Base-by-base conservation (phyloP, 2,797 vertebrate species). In the Tokudaia muenninki region DNA sequence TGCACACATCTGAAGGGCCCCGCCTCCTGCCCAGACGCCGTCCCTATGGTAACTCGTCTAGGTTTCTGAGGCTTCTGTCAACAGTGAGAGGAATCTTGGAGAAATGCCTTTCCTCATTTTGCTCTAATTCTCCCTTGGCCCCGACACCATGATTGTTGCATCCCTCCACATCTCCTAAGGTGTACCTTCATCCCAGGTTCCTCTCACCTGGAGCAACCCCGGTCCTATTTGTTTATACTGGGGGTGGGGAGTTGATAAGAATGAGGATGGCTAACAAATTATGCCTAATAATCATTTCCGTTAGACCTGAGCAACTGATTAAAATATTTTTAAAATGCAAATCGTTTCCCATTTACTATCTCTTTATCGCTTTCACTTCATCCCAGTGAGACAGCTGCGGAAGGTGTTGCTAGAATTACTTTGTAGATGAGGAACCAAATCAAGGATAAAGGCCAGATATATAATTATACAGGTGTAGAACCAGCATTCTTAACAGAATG, bases 1-100 rank as follows among this genome's bases (percentile, higher is more conserved):
- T 17, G n/a, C 96, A 89, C 97, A 10, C 0, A 19, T 0, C 83
- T 90, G 97, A 97, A 97, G 91, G 1, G 17, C 26, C 3, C 81
- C 21, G 14, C 19, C 81, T 22, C 47, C 19, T 1, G 1, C 2
- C 17, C 0, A 0, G 96, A 98, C 95, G 98, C 98, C 61, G 98
- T 98, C 72, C 94, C 98, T 94, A 98, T 98, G 96, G 98, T 79
- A 98, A 98, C 98, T 61, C 4, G 70, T 75, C 17, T 11, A 0
- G 9, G 47, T 80, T 57, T 3, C 1, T 17, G 11, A 59, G 31
- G 2, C 24, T 61, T 65, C 37, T 17, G 61, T 50, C 0, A 4
- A 8, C 59, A 1, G 92, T 87, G 61, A 92, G 94, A 75, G 19
- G 1, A 63, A 7, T 37, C 16, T 22, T 13, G n/a, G 24, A 93